phyloP scores from a whole-genome alignment of 2,113 vertebrate genomes.

The Propithecus coquereli region DNA sequence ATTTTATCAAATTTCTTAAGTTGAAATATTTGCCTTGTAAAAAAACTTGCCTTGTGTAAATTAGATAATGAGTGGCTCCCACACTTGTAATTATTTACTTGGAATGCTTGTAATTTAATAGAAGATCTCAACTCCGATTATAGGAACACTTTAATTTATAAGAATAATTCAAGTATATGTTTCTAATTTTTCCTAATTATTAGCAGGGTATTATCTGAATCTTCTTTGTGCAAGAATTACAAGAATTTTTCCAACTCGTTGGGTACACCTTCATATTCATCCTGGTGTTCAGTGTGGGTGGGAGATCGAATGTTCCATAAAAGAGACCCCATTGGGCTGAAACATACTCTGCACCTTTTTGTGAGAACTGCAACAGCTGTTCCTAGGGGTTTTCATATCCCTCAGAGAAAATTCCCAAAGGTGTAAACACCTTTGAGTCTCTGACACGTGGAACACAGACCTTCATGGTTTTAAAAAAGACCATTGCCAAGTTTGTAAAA shows the following conservation, averaged over 20 bases:
- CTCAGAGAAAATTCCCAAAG: conserved; percentile 1
- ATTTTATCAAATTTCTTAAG: neutral
- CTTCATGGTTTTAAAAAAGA: conserved; percentile 9
- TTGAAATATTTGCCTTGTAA: neutral
- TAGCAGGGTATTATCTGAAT: neutral
- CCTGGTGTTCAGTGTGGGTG: neutral
- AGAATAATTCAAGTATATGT: neutral
- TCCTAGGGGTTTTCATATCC: neutral
- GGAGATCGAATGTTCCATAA: neutral
- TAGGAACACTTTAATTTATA: neutral
- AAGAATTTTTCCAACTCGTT: neutral
- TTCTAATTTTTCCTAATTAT: neutral
- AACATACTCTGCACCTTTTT: neutral
- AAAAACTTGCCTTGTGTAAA: neutral
- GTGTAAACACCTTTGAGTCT: conserved; percentile 21
- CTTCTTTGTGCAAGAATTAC: neutral
- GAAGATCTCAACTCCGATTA: neutral
- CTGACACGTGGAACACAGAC: conserved; percentile 24
- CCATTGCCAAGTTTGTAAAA: conserved; percentile 21
- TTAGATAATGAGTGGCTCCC: neutral
- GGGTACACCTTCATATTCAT: neutral
- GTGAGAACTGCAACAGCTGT: neutral
- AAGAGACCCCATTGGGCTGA: neutral
- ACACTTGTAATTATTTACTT: neutral
- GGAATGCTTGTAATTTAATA: neutral